Evolutionary conservation across 1,140 invertebrate species (phyloP).

Genomic region (Sinella curviseta): DNA sequence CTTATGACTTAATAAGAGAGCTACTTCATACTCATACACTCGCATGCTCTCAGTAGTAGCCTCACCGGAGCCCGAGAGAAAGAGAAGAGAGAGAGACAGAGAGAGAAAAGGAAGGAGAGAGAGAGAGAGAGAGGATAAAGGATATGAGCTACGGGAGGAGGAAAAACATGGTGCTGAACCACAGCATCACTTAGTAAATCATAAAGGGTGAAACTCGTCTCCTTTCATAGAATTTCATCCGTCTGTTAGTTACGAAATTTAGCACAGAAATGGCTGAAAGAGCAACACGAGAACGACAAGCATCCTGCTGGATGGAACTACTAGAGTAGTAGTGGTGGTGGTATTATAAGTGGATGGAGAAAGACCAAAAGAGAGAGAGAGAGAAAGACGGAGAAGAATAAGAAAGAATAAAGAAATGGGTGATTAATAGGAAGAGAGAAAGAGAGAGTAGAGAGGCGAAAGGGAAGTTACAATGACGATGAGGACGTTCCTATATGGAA

Average conservation of each 20-base stretch:
- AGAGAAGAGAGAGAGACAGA: neutral
- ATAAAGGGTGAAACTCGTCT: constrained; percentile 20
- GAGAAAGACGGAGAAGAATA: neutral
- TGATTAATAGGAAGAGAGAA: constrained; percentile 16
- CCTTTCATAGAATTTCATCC: constrained; percentile 13
- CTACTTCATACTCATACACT: constrained; percentile 3
- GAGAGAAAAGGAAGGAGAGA: neutral
- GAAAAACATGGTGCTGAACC: constrained; percentile 5
- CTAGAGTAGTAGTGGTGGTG: too few relatives aligned
- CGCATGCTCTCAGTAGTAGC: too few relatives aligned
- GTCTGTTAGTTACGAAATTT: constrained; percentile 24
- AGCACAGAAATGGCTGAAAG: neutral
- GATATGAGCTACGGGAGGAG: neutral
- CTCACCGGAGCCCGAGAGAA: too few relatives aligned
- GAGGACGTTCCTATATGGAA: neutral
- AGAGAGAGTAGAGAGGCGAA: neutral
- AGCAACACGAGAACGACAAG: neutral
- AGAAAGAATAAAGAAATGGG: constrained; percentile 17
- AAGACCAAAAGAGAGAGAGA: neutral
- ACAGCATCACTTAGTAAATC: constrained; percentile 24
- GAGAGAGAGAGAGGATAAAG: neutral
- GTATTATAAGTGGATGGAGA: neutral
- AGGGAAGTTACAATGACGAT: constrained; percentile 5
- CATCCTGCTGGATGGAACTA: too few relatives aligned
- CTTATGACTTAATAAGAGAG: constrained; percentile 23